Percentiles rank a stretch among this genome's conserved stretches.
Evolutionary conservation across 2,888 invertebrate species (phyloP).

Genomic region (Dione vanillae): DNA sequence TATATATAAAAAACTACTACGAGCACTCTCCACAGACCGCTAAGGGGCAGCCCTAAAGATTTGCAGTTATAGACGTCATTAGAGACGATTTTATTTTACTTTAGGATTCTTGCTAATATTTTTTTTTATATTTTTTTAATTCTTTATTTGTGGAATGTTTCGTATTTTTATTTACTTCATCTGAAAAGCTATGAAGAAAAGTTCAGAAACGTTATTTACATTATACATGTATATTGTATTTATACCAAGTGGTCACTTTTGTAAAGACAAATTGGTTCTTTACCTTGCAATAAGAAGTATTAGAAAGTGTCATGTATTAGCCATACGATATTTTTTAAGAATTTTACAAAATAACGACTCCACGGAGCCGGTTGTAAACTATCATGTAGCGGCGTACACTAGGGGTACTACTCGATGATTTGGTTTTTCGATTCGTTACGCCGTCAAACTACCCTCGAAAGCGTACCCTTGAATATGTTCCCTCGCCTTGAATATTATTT

Average conservation of each 20-base stretch:
- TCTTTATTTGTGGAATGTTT: not conserved
- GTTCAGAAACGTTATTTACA: no score
- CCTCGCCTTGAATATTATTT: slow-evolving; percentile 84
- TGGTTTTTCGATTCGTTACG: slow-evolving; percentile 85
- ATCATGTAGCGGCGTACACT: slow-evolving; percentile 80
- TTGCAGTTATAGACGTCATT: slow-evolving; percentile 60
- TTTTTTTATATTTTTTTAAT: not conserved
- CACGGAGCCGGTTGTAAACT: slow-evolving; percentile 65
- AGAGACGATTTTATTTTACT: slow-evolving; percentile 53
- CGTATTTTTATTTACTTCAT: not conserved
- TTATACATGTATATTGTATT: not conserved
- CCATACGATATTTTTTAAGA: not conserved
- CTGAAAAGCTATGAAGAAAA: not conserved
- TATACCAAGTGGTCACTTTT: not conserved
- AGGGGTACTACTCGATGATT: slow-evolving; percentile 84
- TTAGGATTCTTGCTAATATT: slow-evolving; percentile 5
- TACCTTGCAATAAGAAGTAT: not conserved
- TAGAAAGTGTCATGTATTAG: not conserved
- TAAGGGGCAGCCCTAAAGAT: slow-evolving; percentile 81
- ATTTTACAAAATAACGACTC: slow-evolving; percentile 53
- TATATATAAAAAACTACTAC: slow-evolving; percentile 80
- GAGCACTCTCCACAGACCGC: slow-evolving; percentile 81
- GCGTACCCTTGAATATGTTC: slow-evolving; percentile 81
- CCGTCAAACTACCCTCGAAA: slow-evolving; percentile 83
- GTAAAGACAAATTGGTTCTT: not conserved